Conservation (phyloP, 2,113 vertebrate genomes). For the Andinoacara biseriatus region DNA sequence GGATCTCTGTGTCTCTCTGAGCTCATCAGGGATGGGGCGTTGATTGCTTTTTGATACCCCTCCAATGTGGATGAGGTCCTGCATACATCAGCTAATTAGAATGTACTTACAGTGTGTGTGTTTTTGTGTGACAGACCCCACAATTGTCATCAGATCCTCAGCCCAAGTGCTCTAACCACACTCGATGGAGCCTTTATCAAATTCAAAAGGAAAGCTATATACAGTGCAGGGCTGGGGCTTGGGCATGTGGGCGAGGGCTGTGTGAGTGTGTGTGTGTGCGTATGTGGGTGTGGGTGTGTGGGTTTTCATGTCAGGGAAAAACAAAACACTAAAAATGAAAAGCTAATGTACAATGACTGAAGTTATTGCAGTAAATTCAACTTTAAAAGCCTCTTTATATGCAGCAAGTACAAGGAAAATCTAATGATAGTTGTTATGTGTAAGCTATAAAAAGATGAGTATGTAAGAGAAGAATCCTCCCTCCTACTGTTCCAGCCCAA, state of each 20-base stretch:
- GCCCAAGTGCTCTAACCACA: constrained; percentile 72
- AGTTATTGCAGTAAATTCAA: constrained; percentile 8
- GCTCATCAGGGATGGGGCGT: constrained; percentile 86
- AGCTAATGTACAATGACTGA: background rate
- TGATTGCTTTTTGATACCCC: constrained; percentile 88
- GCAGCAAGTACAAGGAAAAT: constrained; percentile 10
- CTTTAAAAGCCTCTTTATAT: constrained; percentile 10
- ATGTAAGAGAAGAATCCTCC: constrained; percentile 11
- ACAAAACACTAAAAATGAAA: constrained; percentile 39
- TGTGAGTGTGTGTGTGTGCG: too few relatives aligned
- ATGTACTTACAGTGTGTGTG: constrained; percentile 68
- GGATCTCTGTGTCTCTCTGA: constrained; percentile 77
- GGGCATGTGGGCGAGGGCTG: background rate
- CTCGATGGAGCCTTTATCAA: constrained; percentile 67
- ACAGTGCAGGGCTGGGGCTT: constrained; percentile 22
- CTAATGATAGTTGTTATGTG: constrained; percentile 16
- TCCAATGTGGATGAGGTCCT: constrained; percentile 83
- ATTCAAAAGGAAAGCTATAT: constrained; percentile 60
- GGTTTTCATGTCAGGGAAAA: constrained; percentile 35
- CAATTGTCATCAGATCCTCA: constrained; percentile 74
- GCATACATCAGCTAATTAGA: constrained; percentile 86
- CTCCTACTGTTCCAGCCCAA: constrained; percentile 17
- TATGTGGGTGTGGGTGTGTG: accelerated
- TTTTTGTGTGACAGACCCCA: constrained; percentile 66
- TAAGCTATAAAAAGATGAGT: constrained; percentile 20